Percentiles rank a stretch among this genome's conserved stretches.
Conservation (phyloP, 2,888 invertebrate species). For the Synergus gifuensis region DNA sequence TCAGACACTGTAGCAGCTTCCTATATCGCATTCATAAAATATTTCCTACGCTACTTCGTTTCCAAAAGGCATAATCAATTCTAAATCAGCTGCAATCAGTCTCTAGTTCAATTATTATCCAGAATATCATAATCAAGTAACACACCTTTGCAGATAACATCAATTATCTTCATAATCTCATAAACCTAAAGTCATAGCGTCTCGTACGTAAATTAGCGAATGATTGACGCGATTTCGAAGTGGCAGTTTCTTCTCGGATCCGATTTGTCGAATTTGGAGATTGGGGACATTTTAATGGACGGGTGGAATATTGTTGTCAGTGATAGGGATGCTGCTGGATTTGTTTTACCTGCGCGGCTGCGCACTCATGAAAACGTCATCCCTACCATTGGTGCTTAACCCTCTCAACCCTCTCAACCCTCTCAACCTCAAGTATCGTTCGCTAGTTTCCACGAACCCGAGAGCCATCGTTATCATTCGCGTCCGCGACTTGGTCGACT, state of each 20-base stretch:
- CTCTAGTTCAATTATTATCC: constrained; percentile 31
- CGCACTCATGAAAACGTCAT: constrained; percentile 43
- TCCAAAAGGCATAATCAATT: background rate
- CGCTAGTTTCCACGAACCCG: constrained; percentile 49
- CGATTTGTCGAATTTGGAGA: constrained; percentile 20
- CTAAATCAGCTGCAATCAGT: background rate
- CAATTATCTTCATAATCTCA: constrained; percentile 34
- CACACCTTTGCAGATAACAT: constrained; percentile 11
- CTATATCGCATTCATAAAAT: background rate
- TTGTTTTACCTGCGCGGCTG: constrained; percentile 27
- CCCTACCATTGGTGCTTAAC: constrained; percentile 46
- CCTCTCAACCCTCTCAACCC: constrained; percentile 52
- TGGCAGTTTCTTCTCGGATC: constrained; percentile 10
- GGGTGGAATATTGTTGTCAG: constrained; percentile 19
- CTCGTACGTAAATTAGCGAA: constrained; percentile 19
- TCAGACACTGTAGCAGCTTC: background rate
- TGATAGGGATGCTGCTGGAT: constrained; percentile 22
- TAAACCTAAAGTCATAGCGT: constrained; percentile 20
- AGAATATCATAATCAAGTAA: constrained; percentile 28
- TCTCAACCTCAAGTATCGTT: constrained; percentile 51
- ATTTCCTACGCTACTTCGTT: background rate
- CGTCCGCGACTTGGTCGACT: constrained; percentile 52
- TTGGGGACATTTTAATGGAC: constrained; percentile 38
- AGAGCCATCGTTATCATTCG: constrained; percentile 51
- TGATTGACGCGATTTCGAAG: constrained; percentile 39